These are phyloP conservation scores for Apogon hyalosoma DNA, from an alignment of 2,797 vertebrate genomes.

Conservation along the genomic window DNA sequence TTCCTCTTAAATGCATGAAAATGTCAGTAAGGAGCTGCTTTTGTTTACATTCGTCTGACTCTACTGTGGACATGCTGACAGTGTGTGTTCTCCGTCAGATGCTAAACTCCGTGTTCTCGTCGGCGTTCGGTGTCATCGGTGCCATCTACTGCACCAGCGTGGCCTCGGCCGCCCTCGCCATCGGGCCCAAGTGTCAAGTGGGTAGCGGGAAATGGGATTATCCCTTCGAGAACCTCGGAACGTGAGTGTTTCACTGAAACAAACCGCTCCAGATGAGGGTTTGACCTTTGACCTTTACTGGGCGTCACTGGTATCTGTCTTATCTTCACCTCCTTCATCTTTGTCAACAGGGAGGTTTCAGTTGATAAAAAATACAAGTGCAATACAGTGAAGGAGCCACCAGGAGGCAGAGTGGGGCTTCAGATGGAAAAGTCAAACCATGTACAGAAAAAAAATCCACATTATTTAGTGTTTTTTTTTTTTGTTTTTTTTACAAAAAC, in stretches of 20 bases:
- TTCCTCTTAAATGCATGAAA: not conserved
- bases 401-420: slow-evolving; percentile 36
- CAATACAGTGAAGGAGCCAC: slow-evolving; percentile 16
- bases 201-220: not conserved
- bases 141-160: slow-evolving; percentile 80
- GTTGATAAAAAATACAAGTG: not conserved
- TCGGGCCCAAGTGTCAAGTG: slow-evolving; percentile 76
- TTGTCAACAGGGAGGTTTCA: not conserved
- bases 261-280: too few species aligned
- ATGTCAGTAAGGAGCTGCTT: too few species aligned
- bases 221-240: slow-evolving; percentile 71
- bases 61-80: too few species aligned
- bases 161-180: slow-evolving; percentile 78
- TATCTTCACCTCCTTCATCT: not conserved
- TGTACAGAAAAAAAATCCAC: too few species aligned
- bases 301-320: not conserved
- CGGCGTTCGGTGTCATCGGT: slow-evolving; percentile 81
- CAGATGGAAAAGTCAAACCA: not conserved
- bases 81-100: slow-evolving; percentile 68
- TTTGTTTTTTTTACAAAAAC: too few species aligned
- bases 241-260: slow-evolving; percentile 57
- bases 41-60: too few species aligned
- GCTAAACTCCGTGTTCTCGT: slow-evolving; percentile 85
- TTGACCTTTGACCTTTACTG: too few species aligned
- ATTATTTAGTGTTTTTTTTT: too few species aligned